Percentiles rank a stretch among this genome's conserved stretches.
phyloP scores from a whole-genome alignment of 2,113 vertebrate genomes.

The Scolopax mira region DNA sequence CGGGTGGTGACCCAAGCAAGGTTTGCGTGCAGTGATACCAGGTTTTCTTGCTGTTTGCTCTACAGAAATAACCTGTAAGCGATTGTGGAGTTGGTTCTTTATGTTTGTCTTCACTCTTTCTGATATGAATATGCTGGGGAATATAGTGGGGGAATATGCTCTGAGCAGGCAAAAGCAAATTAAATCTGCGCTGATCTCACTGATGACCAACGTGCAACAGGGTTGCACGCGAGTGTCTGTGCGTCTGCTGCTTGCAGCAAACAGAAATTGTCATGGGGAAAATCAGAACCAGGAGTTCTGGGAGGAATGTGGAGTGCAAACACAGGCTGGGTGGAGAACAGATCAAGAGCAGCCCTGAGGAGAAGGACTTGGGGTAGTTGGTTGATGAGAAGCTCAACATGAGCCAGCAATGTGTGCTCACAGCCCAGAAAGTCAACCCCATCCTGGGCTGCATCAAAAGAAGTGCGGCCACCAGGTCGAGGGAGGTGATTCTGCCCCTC shows the following conservation, averaged over 20 bases:
- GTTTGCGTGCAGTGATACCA: neutral
- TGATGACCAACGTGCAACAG: neutral
- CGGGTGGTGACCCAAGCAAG: neutral
- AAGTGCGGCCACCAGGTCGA: neutral
- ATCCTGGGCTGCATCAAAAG: neutral
- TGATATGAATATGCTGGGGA: too few relatives aligned
- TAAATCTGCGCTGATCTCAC: neutral
- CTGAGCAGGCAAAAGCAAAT: slow-evolving; percentile 31
- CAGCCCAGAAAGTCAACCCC: neutral
- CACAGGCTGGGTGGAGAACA: neutral
- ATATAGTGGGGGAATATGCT: neutral
- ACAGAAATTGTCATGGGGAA: neutral
- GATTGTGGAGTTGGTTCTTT: neutral
- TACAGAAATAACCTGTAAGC: neutral
- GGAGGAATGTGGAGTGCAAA: accelerated
- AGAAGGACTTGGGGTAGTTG: neutral
- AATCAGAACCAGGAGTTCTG: neutral
- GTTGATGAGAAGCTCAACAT: neutral
- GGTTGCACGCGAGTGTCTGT: neutral
- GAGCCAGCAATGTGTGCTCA: neutral
- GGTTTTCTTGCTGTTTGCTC: slow-evolving; percentile 7
- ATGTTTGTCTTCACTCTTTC: slow-evolving; percentile 20
- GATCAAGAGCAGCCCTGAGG: neutral
- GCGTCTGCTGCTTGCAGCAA: neutral
- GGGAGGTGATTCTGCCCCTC: neutral